These are phyloP conservation scores for Troglohyphantes excavatus DNA, from an alignment of 2,888 invertebrate genomes.

Conservation along the genomic window DNA sequence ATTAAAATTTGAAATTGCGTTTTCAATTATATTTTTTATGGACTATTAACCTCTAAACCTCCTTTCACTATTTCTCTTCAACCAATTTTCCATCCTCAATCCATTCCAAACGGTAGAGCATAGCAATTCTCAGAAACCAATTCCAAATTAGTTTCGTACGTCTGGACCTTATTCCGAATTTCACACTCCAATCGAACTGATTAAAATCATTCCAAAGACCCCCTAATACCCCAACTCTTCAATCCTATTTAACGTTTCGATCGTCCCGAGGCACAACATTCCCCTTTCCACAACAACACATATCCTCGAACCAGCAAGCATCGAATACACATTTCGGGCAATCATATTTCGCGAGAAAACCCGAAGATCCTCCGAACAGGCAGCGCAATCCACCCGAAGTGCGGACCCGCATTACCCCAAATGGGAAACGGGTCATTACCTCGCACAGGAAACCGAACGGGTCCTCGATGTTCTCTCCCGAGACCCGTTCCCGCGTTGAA, in stretches of 20 bases:
- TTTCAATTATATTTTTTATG: too few relatives aligned
- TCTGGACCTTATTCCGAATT: neutral
- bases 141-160: too few relatives aligned
- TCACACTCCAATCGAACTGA: neutral
- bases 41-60: too few relatives aligned
- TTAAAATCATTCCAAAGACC: neutral
- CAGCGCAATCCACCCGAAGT: conserved; percentile 15
- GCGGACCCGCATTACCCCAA: conserved; percentile 48
- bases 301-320: neutral
- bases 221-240: neutral
- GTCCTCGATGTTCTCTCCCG: neutral
- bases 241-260: neutral
- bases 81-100: too few relatives aligned
- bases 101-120: too few relatives aligned
- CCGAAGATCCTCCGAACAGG: neutral
- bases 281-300: neutral
- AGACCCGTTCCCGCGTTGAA: conserved; percentile 15
- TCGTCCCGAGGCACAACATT: neutral
- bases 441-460: neutral
- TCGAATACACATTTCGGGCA: neutral
- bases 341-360: neutral
- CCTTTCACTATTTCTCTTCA: too few relatives aligned
- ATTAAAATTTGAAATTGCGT: too few relatives aligned
- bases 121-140: too few relatives aligned
- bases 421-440: conserved; percentile 62